Evolutionary conservation across 1,140 invertebrate genomes (phyloP), one percentile per base, ranked within the genome.

Genomic region (Saxidomus purpurata): DNA sequence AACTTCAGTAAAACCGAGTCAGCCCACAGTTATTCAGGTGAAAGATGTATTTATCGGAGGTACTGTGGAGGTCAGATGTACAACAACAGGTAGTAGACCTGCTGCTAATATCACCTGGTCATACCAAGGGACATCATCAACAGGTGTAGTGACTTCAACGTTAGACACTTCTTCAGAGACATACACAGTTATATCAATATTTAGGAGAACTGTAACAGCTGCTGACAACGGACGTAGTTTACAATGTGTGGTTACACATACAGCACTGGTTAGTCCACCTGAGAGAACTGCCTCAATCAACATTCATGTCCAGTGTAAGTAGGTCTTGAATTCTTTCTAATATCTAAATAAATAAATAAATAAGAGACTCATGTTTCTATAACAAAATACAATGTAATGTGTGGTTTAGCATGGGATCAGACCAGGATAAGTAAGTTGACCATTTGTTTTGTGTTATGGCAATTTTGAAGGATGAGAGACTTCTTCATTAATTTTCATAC

Each of bases 61-160:
- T 28, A 15, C 34, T 34, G 43, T 79, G 22, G 49, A 55, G n/a
- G 76, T 79, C 28, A 79, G 40, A 15, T 79, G 76, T 19, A 79
- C 4, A 31, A 55, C 76, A 47, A 79, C 43, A 2, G 76, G 76
- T 8, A 15, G 76, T 28, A 79, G 76, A 79, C 76, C 76, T 28
- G 76, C 43, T 34, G 76, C 76, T 11, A 34, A 19, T 79, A 52
- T 79, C 1, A 22, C 76, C 25, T 79, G 76, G 76, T 79, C 28
- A 28, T 79, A 79, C 19, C n/a, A 79, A 17, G 76, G 43, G 1
- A 11, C 6, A 1, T 25, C 40, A 25, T 11, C 15, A 1, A 19
- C 15, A 25, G 28, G 43, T 1, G 8, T 4, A 55, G 25, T 79
- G 1, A 79, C 8, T 19, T 15, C 76, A 13, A 25, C 25, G 9